Conservation (phyloP, 2,888 invertebrate genomes). For the Platycheirus albimanus region DNA sequence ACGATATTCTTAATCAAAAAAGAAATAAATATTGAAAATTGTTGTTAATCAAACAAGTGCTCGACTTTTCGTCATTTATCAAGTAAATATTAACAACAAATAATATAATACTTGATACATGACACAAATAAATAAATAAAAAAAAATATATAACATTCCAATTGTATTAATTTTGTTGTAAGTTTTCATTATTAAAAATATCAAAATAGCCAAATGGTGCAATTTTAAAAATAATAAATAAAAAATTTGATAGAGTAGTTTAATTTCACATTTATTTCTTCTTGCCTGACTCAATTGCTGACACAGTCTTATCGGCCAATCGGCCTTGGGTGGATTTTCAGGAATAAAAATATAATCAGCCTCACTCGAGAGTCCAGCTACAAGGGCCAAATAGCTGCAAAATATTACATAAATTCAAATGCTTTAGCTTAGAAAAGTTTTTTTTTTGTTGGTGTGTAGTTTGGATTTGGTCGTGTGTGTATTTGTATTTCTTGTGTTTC, state of each 20-base stretch:
- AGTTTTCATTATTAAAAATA: conserved; percentile 36
- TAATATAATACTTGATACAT: conserved; percentile 9
- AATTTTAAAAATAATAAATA: conserved; percentile 63
- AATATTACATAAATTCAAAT: conserved; percentile 74
- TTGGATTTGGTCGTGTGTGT: no score
- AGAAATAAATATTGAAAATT: conserved; percentile 65
- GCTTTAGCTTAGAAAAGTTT: no score
- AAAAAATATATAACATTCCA: conserved; percentile 48
- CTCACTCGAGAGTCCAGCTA: conserved; percentile 91
- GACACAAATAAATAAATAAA: conserved; percentile 26
- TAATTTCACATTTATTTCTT: conserved; percentile 73
- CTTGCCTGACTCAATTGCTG: conserved; percentile 88
- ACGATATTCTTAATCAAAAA: conserved; percentile 47
- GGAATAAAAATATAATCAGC: conserved; percentile 95
- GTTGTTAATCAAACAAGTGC: conserved; percentile 66
- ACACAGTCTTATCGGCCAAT: conserved; percentile 91
- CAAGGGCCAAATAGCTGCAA: conserved; percentile 92
- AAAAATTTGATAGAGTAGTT: conserved; percentile 12
- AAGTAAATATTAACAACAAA: conserved; percentile 4
- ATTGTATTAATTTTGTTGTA: conserved; percentile 58
- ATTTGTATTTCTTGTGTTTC: no score
- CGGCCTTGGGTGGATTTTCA: conserved; percentile 90
- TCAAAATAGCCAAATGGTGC: conserved; percentile 62
- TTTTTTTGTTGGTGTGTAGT: no score
- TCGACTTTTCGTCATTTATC: conserved; percentile 25